These are phyloP conservation scores for Eristalinus sepulchralis DNA, from an alignment of 2,888 invertebrate species.

Conservation along the genomic window DNA sequence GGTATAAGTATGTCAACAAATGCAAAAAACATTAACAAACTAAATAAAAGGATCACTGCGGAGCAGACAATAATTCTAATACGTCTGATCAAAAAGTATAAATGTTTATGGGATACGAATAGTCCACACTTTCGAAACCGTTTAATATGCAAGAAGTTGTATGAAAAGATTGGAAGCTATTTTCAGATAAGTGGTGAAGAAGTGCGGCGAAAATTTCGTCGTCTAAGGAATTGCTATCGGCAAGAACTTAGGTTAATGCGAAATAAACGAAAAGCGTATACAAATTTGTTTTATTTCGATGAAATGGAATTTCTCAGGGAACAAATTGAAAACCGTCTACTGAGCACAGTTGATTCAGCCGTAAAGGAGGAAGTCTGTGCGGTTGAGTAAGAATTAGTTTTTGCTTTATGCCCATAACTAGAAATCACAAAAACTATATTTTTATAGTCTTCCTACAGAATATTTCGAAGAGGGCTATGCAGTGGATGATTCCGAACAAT, in stretches of 20 bases:
- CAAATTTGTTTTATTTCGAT: constrained; percentile 48
- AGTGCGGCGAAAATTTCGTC: constrained; percentile 30
- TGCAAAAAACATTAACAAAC: constrained; percentile 1
- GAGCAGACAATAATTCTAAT: constrained; percentile 51
- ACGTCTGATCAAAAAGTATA: constrained; percentile 51
- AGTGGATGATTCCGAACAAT: background rate
- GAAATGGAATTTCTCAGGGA: constrained; percentile 45
- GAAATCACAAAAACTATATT: background rate
- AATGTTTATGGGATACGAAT: constrained; percentile 26
- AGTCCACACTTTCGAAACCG: constrained; percentile 15
- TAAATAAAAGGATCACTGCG: constrained; percentile 24
- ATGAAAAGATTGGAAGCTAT: constrained; percentile 43
- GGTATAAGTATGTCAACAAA: constrained; percentile 22
- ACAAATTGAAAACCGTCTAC: background rate
- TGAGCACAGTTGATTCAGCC: background rate
- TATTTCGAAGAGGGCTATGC: background rate
- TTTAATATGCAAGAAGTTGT: background rate
- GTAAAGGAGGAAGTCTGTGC: background rate
- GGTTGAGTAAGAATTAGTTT: constrained; percentile 1
- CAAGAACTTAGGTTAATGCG: constrained; percentile 33
- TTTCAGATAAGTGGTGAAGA: constrained; percentile 32
- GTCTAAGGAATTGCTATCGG: constrained; percentile 16
- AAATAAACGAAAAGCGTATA: constrained; percentile 11
- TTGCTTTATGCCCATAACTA: background rate
- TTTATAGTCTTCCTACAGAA: constrained; percentile 13